Evolutionary conservation across 2,888 invertebrate genomes (phyloP).

Genomic region (Boloria euphrosyne): DNA sequence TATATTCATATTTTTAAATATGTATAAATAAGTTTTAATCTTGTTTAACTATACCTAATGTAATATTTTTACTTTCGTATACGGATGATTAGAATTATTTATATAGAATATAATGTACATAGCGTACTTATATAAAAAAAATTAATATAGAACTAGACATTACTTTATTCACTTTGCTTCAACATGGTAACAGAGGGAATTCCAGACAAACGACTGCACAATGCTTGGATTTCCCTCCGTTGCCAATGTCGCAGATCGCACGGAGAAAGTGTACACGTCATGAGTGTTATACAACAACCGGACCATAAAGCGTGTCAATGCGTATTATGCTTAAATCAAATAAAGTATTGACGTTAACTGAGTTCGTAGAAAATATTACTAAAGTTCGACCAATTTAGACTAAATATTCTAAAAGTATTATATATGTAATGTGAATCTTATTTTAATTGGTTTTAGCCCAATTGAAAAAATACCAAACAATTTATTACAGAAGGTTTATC

Average conservation of each 20-base stretch:
- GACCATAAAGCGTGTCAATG: slow-evolving; percentile 61
- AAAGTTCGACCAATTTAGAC: not conserved
- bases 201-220: slow-evolving; percentile 48
- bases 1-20: not conserved
- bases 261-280: slow-evolving; percentile 72
- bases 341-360: slow-evolving; percentile 5
- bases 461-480: too few species aligned
- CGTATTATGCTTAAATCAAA: slow-evolving; percentile 25
- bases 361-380: not conserved
- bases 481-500: too few species aligned
- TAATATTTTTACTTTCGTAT: not conserved
- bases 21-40: too few species aligned
- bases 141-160: too few species aligned
- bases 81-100: too few species aligned
- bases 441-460: too few species aligned
- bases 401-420: not conserved
- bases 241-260: slow-evolving; percentile 35
- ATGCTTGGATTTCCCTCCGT: slow-evolving; percentile 60
- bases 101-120: too few species aligned
- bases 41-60: not conserved
- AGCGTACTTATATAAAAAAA: too few species aligned
- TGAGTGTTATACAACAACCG: slow-evolving; percentile 69
- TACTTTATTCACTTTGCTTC: not conserved
- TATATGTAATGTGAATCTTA: too few species aligned
- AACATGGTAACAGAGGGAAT: slow-evolving; percentile 51